Percentiles rank a stretch among this genome's conserved stretches.
Conservation (phyloP, 2,113 vertebrate genomes). For the Microtus richardsoni region DNA sequence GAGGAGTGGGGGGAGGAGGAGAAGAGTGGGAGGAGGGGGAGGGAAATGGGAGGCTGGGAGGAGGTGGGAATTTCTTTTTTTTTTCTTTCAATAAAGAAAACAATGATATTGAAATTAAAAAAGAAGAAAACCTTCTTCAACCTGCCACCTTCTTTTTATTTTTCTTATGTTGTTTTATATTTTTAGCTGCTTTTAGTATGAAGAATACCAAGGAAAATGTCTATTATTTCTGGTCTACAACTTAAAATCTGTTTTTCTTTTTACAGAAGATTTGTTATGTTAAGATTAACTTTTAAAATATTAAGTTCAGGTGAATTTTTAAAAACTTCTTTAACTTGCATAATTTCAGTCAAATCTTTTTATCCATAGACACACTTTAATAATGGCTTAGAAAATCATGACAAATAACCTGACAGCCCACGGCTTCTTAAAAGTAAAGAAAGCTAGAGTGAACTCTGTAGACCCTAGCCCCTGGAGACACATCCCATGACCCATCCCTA, state of each 20-base stretch:
- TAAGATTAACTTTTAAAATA: slow-evolving; percentile 53
- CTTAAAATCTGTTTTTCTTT: not conserved
- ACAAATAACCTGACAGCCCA: not conserved
- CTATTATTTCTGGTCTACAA: not conserved
- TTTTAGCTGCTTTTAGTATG: slow-evolving; percentile 34
- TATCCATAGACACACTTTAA: not conserved
- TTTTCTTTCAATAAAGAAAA: too few relatives aligned
- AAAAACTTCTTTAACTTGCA: slow-evolving; percentile 6
- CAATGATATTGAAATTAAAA: too few relatives aligned
- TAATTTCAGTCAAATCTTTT: not conserved
- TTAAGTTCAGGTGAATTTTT: slow-evolving; percentile 6
- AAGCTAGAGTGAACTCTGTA: not conserved
- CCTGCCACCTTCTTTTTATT: not conserved
- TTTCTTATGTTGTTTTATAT: not conserved
- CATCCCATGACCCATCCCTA: too few relatives aligned
- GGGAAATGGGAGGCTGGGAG: too few relatives aligned
- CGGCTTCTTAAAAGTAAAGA: not conserved
- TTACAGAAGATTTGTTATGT: not conserved
- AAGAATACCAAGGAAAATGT: not conserved
- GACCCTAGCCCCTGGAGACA: too few relatives aligned
- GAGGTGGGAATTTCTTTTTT: too few relatives aligned
- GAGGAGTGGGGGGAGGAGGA: too few relatives aligned
- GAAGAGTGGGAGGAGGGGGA: too few relatives aligned
- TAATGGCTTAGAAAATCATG: not conserved
- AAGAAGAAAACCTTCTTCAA: not conserved